phyloP scores from a whole-genome alignment of 2,888 invertebrate species.

The Drosophila tripunctata region DNA sequence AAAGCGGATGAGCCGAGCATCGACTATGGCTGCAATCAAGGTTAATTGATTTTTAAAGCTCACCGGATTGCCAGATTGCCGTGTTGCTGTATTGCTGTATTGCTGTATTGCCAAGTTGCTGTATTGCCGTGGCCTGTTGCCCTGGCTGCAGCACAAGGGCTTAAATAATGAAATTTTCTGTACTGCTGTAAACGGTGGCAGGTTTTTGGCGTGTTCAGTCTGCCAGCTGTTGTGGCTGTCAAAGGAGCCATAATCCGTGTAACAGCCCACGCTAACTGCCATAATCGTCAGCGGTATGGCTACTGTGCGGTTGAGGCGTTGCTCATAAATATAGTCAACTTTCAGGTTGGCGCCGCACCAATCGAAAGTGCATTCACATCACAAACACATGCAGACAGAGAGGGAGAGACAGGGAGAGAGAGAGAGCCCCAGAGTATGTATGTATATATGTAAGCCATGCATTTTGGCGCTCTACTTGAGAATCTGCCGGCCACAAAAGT shows the following conservation, averaged over 20 bases:
- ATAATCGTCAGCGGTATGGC: slow-evolving; percentile 65
- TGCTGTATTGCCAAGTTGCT: slow-evolving; percentile 14
- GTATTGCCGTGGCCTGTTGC: neutral
- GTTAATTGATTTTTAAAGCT: slow-evolving; percentile 82
- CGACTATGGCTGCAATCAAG: slow-evolving; percentile 74
- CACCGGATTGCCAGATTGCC: slow-evolving; percentile 19
- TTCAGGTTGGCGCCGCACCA: slow-evolving; percentile 41
- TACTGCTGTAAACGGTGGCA: slow-evolving; percentile 38
- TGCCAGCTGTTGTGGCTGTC: slow-evolving; percentile 59
- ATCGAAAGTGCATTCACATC: slow-evolving; percentile 73
- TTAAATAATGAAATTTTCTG: slow-evolving; percentile 68
- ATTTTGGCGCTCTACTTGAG: slow-evolving; percentile 68
- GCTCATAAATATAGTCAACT: slow-evolving; percentile 48
- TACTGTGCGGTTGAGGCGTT: slow-evolving; percentile 21
- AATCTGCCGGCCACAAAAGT: slow-evolving; percentile 71
- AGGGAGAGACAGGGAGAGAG: neutral
- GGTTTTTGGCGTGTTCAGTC: slow-evolving; percentile 39
- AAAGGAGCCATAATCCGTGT: slow-evolving; percentile 67
- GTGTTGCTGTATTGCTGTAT: slow-evolving; percentile 7
- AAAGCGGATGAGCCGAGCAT: slow-evolving; percentile 27
- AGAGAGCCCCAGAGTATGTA: neutral
- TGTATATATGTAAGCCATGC: slow-evolving; percentile 25
- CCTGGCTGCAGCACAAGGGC: slow-evolving; percentile 17
- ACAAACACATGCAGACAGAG: neutral
- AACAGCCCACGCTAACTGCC: slow-evolving; percentile 68